A percentile compares a stretch with the other conserved stretches of the same genome.
These are phyloP conservation scores for Grus americana DNA, from an alignment of 2,113 vertebrate species.

Conservation along the genomic window DNA sequence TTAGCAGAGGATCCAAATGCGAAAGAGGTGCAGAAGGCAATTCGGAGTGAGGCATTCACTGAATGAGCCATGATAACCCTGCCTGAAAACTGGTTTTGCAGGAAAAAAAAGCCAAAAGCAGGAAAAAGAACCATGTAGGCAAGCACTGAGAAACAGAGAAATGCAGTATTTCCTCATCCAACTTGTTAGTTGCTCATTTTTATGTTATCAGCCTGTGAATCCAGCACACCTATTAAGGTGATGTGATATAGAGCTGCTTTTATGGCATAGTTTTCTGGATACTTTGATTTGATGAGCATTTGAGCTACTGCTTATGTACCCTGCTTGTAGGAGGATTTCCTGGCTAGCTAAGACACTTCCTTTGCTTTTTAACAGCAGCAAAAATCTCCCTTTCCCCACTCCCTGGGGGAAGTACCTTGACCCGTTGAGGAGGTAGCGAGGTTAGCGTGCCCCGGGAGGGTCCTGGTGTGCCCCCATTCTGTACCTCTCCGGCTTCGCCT, in stretches of 20 bases:
- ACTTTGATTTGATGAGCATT: background rate
- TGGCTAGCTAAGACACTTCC: background rate
- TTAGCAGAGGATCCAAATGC: conserved; percentile 29
- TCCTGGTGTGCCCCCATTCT: background rate
- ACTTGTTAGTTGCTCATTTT: background rate
- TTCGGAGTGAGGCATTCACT: background rate
- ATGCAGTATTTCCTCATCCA: background rate
- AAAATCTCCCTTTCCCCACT: background rate
- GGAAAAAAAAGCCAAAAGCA: background rate
- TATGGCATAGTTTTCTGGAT: background rate
- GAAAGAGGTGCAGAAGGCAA: background rate
- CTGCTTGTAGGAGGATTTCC: background rate
- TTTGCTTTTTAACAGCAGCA: background rate
- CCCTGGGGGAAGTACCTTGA: background rate
- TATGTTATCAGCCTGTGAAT: background rate
- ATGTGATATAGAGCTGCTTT: background rate
- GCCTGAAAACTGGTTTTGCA: background rate
- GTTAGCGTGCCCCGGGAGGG: rapidly evolving
- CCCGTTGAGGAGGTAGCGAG: background rate
- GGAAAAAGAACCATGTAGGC: background rate
- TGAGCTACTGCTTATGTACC: background rate
- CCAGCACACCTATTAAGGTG: background rate
- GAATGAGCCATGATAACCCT: background rate
- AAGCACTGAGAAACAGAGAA: background rate
- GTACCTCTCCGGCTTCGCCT: rapidly evolving